These are phyloP conservation scores for Hestina assimilis DNA, from an alignment of 1,140 invertebrate genomes.

Conservation along the genomic window DNA sequence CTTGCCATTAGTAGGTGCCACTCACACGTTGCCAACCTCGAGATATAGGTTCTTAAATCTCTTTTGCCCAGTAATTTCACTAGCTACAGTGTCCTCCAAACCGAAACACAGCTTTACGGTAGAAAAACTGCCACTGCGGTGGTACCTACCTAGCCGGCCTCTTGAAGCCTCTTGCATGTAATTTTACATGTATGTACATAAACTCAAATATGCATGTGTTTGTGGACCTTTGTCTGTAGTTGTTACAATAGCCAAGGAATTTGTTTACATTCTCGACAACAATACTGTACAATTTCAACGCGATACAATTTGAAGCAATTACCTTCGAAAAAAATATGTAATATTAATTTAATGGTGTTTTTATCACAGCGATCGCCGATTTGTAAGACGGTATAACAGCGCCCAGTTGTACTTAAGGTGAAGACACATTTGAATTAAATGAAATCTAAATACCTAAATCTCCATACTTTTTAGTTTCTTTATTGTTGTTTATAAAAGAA, in stretches of 20 bases:
- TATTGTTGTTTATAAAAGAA: neutral
- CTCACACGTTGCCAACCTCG: too few species aligned
- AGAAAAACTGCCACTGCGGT: too few species aligned
- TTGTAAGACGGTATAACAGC: conserved; percentile 22
- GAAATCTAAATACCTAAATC: too few species aligned
- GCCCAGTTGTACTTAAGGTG: conserved; percentile 29
- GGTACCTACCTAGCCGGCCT: too few species aligned
- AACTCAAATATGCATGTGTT: neutral
- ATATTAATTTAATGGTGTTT: conserved; percentile 46
- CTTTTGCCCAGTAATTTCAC: too few species aligned
- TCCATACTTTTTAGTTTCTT: neutral
- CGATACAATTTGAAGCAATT: conserved; percentile 28
- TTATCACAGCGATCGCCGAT: conserved; percentile 38
- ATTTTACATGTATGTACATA: neutral
- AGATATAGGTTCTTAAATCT: too few species aligned
- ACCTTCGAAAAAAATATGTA: conserved; percentile 33
- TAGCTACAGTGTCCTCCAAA: too few species aligned
- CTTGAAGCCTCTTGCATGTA: neutral
- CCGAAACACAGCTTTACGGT: too few species aligned
- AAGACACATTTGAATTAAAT: conserved; percentile 3
- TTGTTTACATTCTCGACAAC: neutral
- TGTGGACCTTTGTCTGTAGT: neutral
- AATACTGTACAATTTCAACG: conserved; percentile 19
- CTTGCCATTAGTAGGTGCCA: too few species aligned
- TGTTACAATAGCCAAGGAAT: too few species aligned